phyloP scores from a whole-genome alignment of 2,797 vertebrate genomes.

The Arrhamphus sclerolepis region DNA sequence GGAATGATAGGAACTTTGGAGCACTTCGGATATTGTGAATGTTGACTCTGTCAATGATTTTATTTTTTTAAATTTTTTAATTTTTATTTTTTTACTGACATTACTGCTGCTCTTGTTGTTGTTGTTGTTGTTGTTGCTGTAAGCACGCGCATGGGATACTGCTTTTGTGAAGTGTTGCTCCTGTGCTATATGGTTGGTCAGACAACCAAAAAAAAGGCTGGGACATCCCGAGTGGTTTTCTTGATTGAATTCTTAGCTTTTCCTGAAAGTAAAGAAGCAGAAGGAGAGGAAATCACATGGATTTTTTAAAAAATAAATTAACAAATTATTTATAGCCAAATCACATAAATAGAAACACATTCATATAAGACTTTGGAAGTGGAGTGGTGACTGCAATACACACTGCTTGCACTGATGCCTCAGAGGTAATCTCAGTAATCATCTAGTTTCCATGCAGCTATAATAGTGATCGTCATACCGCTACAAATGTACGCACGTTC shows the following conservation, averaged over 20 bases:
- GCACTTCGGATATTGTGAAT: conserved; percentile 70
- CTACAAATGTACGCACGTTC: conserved; percentile 61
- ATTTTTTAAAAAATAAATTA: conserved; percentile 29
- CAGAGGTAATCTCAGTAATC: conserved; percentile 50
- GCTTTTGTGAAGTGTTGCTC: conserved; percentile 76
- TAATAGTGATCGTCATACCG: conserved; percentile 69
- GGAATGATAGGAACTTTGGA: conserved; percentile 78
- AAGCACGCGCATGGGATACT: conserved; percentile 71
- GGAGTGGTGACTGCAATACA: conserved; percentile 64
- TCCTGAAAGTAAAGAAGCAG: conserved; percentile 60
- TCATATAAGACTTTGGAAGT: conserved; percentile 43
- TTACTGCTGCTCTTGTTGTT: conserved; percentile 51
- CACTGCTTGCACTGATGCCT: conserved; percentile 67
- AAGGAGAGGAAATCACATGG: conserved; percentile 4
- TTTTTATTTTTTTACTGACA: conserved; percentile 34
- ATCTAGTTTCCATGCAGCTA: conserved; percentile 77
- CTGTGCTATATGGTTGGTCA: conserved; percentile 82
- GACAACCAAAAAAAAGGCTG: conserved; percentile 81
- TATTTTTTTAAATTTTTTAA: not conserved
- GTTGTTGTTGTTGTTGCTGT: conserved; percentile 39
- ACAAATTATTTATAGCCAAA: conserved; percentile 43
- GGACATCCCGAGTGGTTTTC: conserved; percentile 80
- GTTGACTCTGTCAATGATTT: conserved; percentile 53
- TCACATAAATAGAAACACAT: conserved; percentile 32
- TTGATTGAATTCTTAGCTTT: conserved; percentile 74